These are phyloP conservation scores for Parapsyche elsis DNA, from an alignment of 1,140 invertebrate species.

Conservation along the genomic window DNA sequence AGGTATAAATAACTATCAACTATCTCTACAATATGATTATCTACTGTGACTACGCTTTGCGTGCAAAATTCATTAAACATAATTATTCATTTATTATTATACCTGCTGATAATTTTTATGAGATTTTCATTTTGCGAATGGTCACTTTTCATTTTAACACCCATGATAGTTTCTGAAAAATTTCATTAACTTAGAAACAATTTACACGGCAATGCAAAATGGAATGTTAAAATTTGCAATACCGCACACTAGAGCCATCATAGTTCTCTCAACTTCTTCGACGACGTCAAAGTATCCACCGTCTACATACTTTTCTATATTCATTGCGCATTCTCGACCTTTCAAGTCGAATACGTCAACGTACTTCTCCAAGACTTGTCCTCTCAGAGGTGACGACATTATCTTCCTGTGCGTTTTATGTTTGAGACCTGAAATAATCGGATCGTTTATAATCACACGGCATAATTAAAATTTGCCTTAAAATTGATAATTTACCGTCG, in stretches of 20 bases:
- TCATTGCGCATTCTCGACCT: background rate
- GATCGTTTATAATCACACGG: background rate
- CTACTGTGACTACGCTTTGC: no score
- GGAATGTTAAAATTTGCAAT: slow-evolving; percentile 11
- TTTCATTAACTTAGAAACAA: no score
- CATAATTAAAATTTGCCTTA: background rate
- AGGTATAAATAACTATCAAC: no score
- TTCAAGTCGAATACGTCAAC: slow-evolving; percentile 8
- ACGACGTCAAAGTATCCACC: slow-evolving; percentile 26
- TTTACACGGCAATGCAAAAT: no score
- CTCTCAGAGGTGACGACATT: slow-evolving; percentile 19
- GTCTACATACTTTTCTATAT: slow-evolving; percentile 8
- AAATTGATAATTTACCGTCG: slow-evolving; percentile 20
- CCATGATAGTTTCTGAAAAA: slow-evolving; percentile 31
- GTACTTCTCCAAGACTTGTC: background rate
- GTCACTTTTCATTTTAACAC: slow-evolving; percentile 22
- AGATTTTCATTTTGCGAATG: slow-evolving; percentile 12
- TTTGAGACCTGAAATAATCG: slow-evolving; percentile 7
- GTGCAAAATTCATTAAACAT: no score
- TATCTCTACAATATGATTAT: no score
- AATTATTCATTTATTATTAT: no score
- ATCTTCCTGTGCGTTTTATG: slow-evolving; percentile 42
- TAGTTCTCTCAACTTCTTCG: slow-evolving; percentile 7
- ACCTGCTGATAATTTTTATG: slow-evolving; percentile 23
- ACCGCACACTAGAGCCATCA: slow-evolving; percentile 42